A percentile compares a stretch with the other conserved stretches of the same genome.
Evolutionary conservation across 2,797 vertebrate species (phyloP).

Genomic region (Cossypha dichroa): DNA sequence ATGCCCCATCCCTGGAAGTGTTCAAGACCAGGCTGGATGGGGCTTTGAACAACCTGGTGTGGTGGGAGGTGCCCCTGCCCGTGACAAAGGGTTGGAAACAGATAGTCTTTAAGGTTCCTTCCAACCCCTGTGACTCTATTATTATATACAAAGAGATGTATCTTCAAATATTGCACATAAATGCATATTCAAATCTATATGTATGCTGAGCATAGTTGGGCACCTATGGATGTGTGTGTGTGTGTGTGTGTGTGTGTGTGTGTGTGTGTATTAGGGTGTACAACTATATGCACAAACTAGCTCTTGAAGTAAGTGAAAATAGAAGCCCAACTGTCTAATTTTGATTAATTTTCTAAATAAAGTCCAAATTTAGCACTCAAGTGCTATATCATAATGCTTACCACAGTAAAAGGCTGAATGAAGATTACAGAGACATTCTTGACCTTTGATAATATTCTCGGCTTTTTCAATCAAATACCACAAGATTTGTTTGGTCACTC

Average conservation of each 20-base stretch:
- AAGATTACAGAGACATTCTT: not conserved
- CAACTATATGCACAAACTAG: not conserved
- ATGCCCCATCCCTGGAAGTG: not conserved
- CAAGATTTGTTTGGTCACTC: not conserved
- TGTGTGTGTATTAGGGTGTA: too few relatives aligned
- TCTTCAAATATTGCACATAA: not conserved
- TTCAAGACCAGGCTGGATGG: not conserved
- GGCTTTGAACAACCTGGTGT: not conserved
- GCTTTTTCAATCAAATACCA: not conserved
- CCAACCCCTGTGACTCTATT: not conserved
- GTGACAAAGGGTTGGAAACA: not conserved
- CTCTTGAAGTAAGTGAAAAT: not conserved
- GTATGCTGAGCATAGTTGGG: not conserved
- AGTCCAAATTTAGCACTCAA: not conserved
- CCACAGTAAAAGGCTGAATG: not conserved
- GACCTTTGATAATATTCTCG: not conserved
- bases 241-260: too few relatives aligned
- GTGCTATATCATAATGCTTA: not conserved
- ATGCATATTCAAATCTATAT: not conserved
- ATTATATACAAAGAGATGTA: not conserved
- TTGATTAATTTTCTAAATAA: not conserved
- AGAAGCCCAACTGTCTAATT: not conserved
- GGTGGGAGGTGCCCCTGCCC: not conserved
- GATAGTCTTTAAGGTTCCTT: not conserved
- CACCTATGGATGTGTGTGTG: too few relatives aligned